Evolutionary conservation across 2,113 vertebrate genomes (phyloP), one percentile per base, ranked within the genome.

Genomic region (Panthera uncia): DNA sequence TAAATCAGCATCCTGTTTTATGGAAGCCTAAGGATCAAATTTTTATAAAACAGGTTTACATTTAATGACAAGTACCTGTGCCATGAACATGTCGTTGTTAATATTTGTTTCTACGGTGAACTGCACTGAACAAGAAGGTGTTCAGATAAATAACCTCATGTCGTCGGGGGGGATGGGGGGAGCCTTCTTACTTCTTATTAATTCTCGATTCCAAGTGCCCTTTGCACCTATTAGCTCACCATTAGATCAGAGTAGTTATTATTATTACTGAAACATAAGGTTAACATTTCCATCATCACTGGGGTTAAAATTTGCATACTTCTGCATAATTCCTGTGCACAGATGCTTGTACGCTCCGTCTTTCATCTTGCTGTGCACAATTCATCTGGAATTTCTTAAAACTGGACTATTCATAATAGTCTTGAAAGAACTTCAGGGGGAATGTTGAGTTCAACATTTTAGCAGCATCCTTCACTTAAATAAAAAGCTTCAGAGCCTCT

Each of bases 351-450:
- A 57, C 8, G 65, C 41, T 69, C n/a, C 10, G 16, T 71, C 97
- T 97, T 98, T 98, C 96, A 96, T 98, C 95, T 98, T 85, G 80
- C 80, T 86, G 94, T 96, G 85, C 90, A 92, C 92, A 88, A 65
- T 93, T 98, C 98, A 97, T 97, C 96, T 98, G 97, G 97, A 98
- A 96, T 98, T 96, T 98, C 96, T 97, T 97, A 96, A 98, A 98
- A 91, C 55, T 48, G 38, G 76, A 73, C 89, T 96, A 88, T 96
- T 96, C 96, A 88, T 85, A 97, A 97, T 83, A 74, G 25, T 85
- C 95, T 96, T 92, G 68, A 97, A 96, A 97, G 93, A 92, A 95
- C 92, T 91, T 89, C n/a, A 45, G 79, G 96, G 92, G 50, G 6
- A 84, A 94, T 73, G 85, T 94, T 57, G 81, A 88, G 57, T 65